Evolutionary conservation across 2,113 vertebrate species (phyloP).

Genomic region (Monarcha castaneiventris): DNA sequence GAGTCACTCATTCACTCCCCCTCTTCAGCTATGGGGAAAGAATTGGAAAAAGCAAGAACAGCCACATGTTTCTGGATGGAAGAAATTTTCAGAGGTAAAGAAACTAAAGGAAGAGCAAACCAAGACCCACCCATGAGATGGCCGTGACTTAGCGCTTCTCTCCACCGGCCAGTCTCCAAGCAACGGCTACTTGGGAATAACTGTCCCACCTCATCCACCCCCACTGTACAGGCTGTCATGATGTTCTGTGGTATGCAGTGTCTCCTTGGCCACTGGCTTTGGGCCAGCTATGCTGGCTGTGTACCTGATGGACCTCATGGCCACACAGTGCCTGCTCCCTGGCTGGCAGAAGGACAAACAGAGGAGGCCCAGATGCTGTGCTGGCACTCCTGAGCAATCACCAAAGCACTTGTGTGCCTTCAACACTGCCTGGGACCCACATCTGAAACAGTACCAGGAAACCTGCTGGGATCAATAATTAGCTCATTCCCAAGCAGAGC

Average conservation of each 20-base stretch:
- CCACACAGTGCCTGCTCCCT: neutral
- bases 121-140: too few species aligned
- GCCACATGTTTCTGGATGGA: fast-evolving
- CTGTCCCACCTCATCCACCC: neutral
- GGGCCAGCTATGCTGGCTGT: neutral
- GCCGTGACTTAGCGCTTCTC: too few species aligned
- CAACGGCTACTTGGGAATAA: neutral
- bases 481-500: neutral
- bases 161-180: neutral
- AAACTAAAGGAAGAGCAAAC: too few species aligned
- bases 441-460: neutral
- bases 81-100: too few species aligned
- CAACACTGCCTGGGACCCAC: too few species aligned
- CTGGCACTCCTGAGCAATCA: neutral
- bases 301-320: neutral
- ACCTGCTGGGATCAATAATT: neutral
- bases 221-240: too few species aligned
- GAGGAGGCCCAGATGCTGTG: fast-evolving
- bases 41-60: neutral
- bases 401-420: neutral
- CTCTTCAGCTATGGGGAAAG: too few species aligned
- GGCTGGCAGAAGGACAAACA: neutral
- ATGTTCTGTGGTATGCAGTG: neutral
- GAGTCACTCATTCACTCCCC: too few species aligned
- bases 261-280: neutral